Percentiles rank a stretch among this genome's conserved stretches.
phyloP scores from a whole-genome alignment of 2,113 vertebrate species.

The Delphinus delphis region DNA sequence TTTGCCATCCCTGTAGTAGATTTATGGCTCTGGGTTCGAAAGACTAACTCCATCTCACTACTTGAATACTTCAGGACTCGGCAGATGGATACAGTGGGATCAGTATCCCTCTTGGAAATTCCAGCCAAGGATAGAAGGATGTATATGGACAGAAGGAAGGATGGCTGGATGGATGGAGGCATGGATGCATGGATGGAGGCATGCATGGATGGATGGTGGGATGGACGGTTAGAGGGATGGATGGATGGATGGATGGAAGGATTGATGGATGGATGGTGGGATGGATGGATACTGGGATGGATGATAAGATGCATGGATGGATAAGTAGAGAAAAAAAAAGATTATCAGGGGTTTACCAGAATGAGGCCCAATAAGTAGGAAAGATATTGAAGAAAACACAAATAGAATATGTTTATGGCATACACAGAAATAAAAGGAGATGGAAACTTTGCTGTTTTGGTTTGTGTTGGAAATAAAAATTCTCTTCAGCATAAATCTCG shows the following conservation, averaged over 20 bases:
- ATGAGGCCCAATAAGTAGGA: background rate
- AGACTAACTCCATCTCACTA: background rate
- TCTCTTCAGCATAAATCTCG: background rate
- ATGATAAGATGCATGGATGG: background rate
- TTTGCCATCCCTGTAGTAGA: too few relatives aligned
- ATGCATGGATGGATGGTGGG: background rate
- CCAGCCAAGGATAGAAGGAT: background rate
- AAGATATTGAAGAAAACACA: background rate
- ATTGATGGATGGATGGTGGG: accelerated
- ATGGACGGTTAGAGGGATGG: background rate
- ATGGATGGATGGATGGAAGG: background rate
- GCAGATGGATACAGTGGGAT: background rate
- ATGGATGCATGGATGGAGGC: too few relatives aligned
- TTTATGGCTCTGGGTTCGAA: background rate
- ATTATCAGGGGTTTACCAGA: background rate
- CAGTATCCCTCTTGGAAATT: background rate
- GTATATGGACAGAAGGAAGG: background rate
- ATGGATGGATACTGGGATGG: background rate
- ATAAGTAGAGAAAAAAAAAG: background rate
- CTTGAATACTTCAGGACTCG: background rate
- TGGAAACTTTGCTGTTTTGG: background rate
- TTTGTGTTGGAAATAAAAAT: background rate
- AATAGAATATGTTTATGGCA: too few relatives aligned
- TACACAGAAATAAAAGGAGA: background rate
- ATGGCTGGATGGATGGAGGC: too few relatives aligned